phyloP scores from a whole-genome alignment of 2,888 invertebrate species.

The Steinernema scapterisci region DNA sequence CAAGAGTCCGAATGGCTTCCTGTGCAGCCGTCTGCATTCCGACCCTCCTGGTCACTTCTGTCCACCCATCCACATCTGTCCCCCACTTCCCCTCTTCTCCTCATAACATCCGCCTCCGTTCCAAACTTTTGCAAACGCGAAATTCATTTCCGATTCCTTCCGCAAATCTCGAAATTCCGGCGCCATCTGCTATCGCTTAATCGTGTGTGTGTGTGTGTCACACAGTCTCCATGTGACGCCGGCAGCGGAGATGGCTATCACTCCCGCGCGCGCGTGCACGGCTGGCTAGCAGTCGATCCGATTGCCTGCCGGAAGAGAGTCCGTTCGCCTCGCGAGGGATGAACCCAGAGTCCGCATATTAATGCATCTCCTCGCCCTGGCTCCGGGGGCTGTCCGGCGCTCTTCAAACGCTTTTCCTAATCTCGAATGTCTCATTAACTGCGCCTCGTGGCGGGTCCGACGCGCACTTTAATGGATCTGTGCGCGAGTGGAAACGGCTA shows the following conservation, averaged over 20 bases:
- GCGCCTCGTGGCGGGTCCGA: neutral
- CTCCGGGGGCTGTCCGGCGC: constrained; percentile 1
- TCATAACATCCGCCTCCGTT: neutral
- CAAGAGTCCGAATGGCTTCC: too few species aligned
- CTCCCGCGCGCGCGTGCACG: neutral
- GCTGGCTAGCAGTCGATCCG: neutral
- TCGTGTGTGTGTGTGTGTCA: too few species aligned
- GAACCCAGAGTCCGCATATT: constrained; percentile 1
- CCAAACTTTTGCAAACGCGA: neutral
- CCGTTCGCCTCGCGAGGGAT: neutral
- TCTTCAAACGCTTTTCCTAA: neutral
- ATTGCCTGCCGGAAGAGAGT: neutral
- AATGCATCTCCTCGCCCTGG: neutral
- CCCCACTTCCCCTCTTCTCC: neutral
- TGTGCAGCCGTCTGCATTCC: neutral
- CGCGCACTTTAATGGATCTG: constrained; percentile 12
- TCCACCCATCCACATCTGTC: neutral
- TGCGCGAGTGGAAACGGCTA: neutral
- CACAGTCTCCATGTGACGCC: too few species aligned
- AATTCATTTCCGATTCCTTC: constrained; percentile 19
- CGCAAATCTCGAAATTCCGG: constrained; percentile 20
- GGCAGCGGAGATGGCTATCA: neutral
- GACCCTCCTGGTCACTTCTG: neutral
- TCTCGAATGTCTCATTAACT: constrained; percentile 31
- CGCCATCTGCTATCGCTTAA: constrained; percentile 14